Evolutionary conservation across 1,140 invertebrate species (phyloP).

Genomic region (Aradophagus sp.): DNA sequence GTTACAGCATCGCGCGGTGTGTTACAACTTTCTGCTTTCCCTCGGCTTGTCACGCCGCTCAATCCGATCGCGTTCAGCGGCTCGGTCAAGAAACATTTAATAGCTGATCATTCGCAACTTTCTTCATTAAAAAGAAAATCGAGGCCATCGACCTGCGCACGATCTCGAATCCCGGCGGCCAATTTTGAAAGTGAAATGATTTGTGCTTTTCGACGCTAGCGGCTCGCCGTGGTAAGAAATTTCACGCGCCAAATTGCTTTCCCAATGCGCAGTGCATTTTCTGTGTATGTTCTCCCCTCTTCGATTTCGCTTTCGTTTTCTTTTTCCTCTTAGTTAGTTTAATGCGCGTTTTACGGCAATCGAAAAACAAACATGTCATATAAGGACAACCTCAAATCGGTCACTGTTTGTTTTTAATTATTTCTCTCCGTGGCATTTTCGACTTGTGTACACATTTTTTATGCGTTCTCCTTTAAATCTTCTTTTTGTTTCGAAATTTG

Average conservation of each 20-base stretch:
- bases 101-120: constrained; percentile 54
- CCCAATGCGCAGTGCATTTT: too few relatives aligned
- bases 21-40: constrained; percentile 76
- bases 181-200: constrained; percentile 53
- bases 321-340: too few relatives aligned
- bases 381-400: too few relatives aligned
- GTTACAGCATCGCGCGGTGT: constrained; percentile 73
- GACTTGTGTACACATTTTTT: too few relatives aligned
- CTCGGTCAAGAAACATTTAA: constrained; percentile 40
- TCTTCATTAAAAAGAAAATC: constrained; percentile 57
- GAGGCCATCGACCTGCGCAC: constrained; percentile 43
- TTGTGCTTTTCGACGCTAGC: constrained; percentile 23
- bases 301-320: too few relatives aligned
- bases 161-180: constrained; percentile 34
- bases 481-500: too few relatives aligned
- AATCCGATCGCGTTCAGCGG: constrained; percentile 44
- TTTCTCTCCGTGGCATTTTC: too few relatives aligned
- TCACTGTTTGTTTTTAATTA: too few relatives aligned
- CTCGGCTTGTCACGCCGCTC: constrained; percentile 63
- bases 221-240: background rate
- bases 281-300: too few relatives aligned
- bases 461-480: too few relatives aligned
- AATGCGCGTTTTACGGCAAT: too few relatives aligned
- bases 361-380: too few relatives aligned
- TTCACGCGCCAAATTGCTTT: constrained; percentile 1